Evolutionary conservation across 2,888 invertebrate species (phyloP), one percentile per base, ranked within the genome.

Genomic region (Caenorhabditis auriculariae): DNA sequence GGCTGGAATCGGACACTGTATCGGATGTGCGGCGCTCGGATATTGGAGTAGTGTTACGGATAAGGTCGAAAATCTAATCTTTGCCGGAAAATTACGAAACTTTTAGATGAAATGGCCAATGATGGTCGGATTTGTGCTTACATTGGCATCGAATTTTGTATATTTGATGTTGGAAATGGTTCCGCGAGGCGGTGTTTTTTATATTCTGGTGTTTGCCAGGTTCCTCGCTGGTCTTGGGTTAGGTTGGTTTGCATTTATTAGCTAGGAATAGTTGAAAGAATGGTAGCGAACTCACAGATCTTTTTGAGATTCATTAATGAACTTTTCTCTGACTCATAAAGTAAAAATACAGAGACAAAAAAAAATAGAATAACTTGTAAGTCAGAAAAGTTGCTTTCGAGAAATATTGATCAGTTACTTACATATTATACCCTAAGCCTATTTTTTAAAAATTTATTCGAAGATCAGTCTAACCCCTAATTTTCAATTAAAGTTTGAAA

Each of bases 221-320:
- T 53, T 55, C 29, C 17, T 60, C 4, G 60, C 55, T 15, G 60
- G 60, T 17, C 27, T 60, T 24, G 60, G 55, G 32, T 56, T 60
- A 56, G 60, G 58, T 58, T 7, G 28, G 52, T 35, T 5, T 32
- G 12, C 12, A 9, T 9, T 32, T 32, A 9, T 9, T 12, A 12
- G 32, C 32, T 12, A 9, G 12, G 12, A 12, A 32, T 9, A 12
- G 12, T 12, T 7, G 12, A 32, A 12, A 32, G 12, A 9, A 32
- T 32, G 12, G 7, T 32, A 9, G 32, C 9, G 12, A 7, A 7
- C 38, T 4, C 38, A 17, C 24, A 6, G 26, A 38, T 43, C 0
- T n/a, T 41, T 42, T 23, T 23, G 28, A 35, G n/a, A 35, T 12
- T 35, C 15, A 35, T 35, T n/a, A 35, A 12, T 35, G 35, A 35